phyloP scores from a whole-genome alignment of 2,888 invertebrate genomes.

The Hymenopus coronatus region DNA sequence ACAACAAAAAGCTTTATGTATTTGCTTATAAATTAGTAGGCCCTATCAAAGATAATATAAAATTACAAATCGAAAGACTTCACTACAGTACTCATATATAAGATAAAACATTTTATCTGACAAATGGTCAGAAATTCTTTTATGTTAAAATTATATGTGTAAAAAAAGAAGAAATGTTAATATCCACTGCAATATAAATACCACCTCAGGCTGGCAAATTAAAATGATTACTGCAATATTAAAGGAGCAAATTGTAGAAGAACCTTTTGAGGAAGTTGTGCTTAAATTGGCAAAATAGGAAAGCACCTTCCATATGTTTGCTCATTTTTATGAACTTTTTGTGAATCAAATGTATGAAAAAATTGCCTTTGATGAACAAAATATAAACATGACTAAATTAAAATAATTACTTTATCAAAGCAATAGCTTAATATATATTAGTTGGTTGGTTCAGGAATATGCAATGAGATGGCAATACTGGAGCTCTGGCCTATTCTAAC shows the following conservation, averaged over 20 bases:
- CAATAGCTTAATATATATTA: neutral
- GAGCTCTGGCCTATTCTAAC: neutral
- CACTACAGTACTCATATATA: conserved; percentile 6
- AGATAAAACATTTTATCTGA: conserved; percentile 1
- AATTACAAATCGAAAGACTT: conserved; percentile 23
- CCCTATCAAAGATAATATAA: conserved; percentile 25
- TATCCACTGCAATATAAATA: conserved; percentile 17
- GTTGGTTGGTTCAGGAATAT: conserved; percentile 6
- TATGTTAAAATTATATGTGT: neutral
- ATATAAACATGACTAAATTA: neutral
- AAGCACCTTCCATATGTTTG: neutral
- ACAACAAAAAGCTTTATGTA: conserved; percentile 21
- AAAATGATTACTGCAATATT: neutral
- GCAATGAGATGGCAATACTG: conserved; percentile 16
- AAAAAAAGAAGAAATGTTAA: conserved; percentile 1
- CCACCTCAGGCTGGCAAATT: conserved; percentile 3
- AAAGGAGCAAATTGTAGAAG: neutral
- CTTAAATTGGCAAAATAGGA: neutral
- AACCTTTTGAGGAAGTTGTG: neutral
- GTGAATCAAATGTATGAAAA: neutral
- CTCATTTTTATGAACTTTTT: neutral
- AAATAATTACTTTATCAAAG: neutral
- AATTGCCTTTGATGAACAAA: neutral
- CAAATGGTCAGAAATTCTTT: neutral
- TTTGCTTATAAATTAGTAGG: conserved; percentile 24